Percentiles rank a stretch among this genome's conserved stretches.
Evolutionary conservation across 2,888 invertebrate genomes (phyloP).

Genomic region (Yponomeuta cagnagella): DNA sequence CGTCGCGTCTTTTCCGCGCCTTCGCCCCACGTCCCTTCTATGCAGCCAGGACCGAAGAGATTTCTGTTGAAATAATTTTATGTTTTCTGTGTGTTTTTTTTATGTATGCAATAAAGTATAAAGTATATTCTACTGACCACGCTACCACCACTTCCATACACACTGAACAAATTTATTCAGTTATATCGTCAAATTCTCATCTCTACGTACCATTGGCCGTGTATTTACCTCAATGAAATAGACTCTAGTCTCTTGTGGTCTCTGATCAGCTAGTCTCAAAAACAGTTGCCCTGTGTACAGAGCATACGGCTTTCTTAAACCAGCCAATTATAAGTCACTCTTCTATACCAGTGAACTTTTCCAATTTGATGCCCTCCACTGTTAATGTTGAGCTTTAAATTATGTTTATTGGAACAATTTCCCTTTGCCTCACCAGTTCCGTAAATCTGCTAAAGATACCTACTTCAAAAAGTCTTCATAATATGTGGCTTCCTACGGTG

Average conservation of each 20-base stretch:
- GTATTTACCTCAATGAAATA: background rate
- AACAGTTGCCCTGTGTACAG: conserved; percentile 35
- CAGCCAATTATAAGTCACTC: conserved; percentile 47
- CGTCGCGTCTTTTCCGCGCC: too few species aligned
- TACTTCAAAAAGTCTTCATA: background rate
- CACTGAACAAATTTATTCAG: too few species aligned
- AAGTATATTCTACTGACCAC: too few species aligned
- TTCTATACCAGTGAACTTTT: conserved; percentile 35
- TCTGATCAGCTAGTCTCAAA: conserved; percentile 21
- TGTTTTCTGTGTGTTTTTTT: too few species aligned
- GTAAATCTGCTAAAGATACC: background rate
- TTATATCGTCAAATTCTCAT: background rate
- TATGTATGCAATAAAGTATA: too few species aligned
- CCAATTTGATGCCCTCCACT: conserved; percentile 2
- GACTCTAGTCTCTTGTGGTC: conserved; percentile 40
- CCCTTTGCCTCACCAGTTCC: background rate
- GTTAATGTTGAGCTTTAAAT: conserved; percentile 20
- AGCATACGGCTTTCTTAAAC: conserved; percentile 32
- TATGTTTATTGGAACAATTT: conserved; percentile 8
- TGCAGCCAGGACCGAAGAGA: too few species aligned
- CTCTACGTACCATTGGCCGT: background rate
- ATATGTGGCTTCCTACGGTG: conserved; percentile 21
- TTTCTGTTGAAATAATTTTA: too few species aligned
- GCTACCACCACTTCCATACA: too few species aligned
- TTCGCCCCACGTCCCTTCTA: too few species aligned